phyloP scores from a whole-genome alignment of 2,888 invertebrate genomes.

The Candidula unifasciata region DNA sequence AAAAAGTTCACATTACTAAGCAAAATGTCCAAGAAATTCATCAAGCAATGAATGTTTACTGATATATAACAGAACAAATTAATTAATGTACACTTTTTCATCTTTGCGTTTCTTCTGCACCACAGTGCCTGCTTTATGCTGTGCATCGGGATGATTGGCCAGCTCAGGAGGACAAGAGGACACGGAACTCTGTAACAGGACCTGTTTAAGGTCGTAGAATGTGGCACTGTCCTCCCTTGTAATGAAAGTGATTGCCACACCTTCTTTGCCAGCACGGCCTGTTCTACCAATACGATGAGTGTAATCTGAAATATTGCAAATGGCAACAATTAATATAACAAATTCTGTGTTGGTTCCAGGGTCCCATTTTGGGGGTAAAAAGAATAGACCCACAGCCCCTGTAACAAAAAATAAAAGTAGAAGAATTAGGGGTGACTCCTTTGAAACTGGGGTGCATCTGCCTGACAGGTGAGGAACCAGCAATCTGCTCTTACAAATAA shows the following conservation, averaged over 20 bases:
- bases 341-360: too few relatives aligned
- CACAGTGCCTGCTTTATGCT: slow-evolving; percentile 96
- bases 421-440: too few relatives aligned
- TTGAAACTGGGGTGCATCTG: too few relatives aligned
- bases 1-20: too few relatives aligned
- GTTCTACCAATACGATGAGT: slow-evolving; percentile 96
- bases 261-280: slow-evolving; percentile 98
- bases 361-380: too few relatives aligned
- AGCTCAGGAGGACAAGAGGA: slow-evolving; percentile 97
- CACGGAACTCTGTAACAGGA: slow-evolving; percentile 89
- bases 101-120: slow-evolving; percentile 85
- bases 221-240: slow-evolving; percentile 96
- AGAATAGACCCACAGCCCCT: too few relatives aligned
- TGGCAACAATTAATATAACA: not conserved
- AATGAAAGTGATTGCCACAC: slow-evolving; percentile 95
- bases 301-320: slow-evolving; percentile 82
- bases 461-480: too few relatives aligned
- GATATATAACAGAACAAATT: not conserved
- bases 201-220: slow-evolving; percentile 97
- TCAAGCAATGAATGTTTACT: not conserved
- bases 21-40: too few relatives aligned
- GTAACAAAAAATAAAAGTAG: too few relatives aligned
- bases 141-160: slow-evolving; percentile 98
- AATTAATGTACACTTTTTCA: slow-evolving; percentile 69
- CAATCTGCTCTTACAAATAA: too few relatives aligned